phyloP scores from a whole-genome alignment of 2,113 vertebrate species.

The Leucosticte australis region DNA sequence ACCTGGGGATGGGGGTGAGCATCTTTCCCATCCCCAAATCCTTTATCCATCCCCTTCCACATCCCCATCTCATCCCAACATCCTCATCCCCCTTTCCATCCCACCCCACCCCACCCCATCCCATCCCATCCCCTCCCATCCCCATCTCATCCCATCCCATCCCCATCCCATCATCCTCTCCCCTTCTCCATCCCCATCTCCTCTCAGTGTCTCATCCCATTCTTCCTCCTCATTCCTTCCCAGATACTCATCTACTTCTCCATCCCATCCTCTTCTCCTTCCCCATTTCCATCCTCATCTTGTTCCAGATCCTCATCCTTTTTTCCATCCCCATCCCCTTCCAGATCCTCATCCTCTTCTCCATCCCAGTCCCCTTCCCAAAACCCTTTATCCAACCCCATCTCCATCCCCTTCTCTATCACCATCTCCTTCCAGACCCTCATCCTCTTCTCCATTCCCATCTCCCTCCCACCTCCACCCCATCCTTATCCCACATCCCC shows the following conservation, averaged over 20 bases:
- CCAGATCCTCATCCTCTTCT: neutral
- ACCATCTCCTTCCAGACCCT: neutral
- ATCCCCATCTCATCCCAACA: neutral
- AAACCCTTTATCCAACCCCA: neutral
- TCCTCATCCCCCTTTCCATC: no score
- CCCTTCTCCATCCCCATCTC: no score
- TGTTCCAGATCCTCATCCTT: no score
- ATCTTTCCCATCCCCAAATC: rapidly evolving
- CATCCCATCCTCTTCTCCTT: neutral
- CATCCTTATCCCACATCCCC: no score
- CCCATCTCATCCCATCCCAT: neutral
- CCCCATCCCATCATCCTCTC: neutral
- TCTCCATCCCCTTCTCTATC: no score
- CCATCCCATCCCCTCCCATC: no score
- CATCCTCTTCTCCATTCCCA: neutral
- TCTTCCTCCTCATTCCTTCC: neutral
- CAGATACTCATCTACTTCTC: no score
- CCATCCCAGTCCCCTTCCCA: neutral
- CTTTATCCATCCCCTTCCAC: neutral
- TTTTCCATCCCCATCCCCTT: neutral
- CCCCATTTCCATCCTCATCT: neutral
- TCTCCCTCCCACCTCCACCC: neutral
- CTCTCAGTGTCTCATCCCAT: neutral
- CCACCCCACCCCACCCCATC: no score
- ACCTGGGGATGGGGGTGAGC: conserved; percentile 69